Percentiles rank a stretch among this genome's conserved stretches.
Evolutionary conservation across 2,888 invertebrate genomes (phyloP).

Genomic region (Aleiodes alternator): DNA sequence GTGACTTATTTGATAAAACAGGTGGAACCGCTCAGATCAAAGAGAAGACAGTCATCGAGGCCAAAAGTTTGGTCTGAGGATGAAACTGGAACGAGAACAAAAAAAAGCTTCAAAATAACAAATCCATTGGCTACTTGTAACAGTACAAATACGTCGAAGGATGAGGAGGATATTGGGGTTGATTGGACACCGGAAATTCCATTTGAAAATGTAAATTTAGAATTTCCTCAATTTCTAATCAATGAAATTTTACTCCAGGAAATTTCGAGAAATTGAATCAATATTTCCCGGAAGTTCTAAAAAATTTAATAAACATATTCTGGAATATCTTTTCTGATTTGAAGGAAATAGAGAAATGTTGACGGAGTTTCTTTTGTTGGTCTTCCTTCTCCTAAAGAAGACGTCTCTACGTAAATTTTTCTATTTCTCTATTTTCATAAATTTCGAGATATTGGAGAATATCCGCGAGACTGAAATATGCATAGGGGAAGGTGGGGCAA

Average conservation of each 20-base stretch:
- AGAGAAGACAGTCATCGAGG: constrained; percentile 76
- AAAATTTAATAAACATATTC: background rate
- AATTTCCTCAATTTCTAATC: background rate
- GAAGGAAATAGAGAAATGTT: no score
- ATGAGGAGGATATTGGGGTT: constrained; percentile 86
- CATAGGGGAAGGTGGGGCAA: no score
- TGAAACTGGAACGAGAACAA: constrained; percentile 66
- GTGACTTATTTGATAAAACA: constrained; percentile 92
- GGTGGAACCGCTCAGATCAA: constrained; percentile 83
- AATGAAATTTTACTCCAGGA: background rate
- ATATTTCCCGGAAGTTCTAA: no score
- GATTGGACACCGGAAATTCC: constrained; percentile 96
- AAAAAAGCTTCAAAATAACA: constrained; percentile 73
- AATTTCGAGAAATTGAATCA: no score
- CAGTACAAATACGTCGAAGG: constrained; percentile 76
- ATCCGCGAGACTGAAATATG: no score
- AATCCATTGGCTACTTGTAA: constrained; percentile 63
- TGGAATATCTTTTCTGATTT: no score
- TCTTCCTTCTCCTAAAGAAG: no score
- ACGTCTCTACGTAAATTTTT: no score
- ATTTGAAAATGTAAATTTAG: constrained; percentile 85
- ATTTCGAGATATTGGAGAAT: no score
- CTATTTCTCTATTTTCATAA: no score
- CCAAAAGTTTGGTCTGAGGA: constrained; percentile 72
- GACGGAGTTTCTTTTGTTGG: no score